Evolutionary conservation across 1,140 invertebrate genomes (phyloP).

Genomic region (Scaptomyza montana): DNA sequence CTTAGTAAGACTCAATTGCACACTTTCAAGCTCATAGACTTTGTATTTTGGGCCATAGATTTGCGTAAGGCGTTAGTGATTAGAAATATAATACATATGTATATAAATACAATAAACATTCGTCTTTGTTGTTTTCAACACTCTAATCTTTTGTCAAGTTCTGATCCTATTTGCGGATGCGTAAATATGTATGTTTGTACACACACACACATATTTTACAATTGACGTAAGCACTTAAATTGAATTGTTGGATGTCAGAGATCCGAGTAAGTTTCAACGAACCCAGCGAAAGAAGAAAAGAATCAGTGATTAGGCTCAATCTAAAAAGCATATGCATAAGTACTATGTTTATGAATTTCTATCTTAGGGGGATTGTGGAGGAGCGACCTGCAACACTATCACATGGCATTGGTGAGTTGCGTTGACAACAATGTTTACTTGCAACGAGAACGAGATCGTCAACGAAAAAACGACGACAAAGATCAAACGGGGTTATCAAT

Average conservation of each 20-base stretch:
- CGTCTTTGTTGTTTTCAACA: not conserved
- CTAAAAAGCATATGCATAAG: not conserved
- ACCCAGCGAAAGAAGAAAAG: not conserved
- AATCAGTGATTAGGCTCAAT: not conserved
- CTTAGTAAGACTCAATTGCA: conserved; percentile 33
- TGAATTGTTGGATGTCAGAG: conserved; percentile 2
- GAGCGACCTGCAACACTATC: conserved; percentile 13
- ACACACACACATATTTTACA: not conserved
- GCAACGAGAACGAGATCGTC: conserved; percentile 8
- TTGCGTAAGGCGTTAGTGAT: conserved; percentile 35
- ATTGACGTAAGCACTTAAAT: conserved; percentile 6
- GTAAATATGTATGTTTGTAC: not conserved
- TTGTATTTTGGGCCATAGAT: conserved; percentile 21
- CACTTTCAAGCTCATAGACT: conserved; percentile 44
- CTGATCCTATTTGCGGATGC: not conserved
- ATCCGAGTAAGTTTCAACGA: not conserved
- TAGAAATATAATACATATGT: conserved; percentile 14
- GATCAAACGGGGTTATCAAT: conserved; percentile 45
- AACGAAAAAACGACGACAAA: conserved; percentile 28
- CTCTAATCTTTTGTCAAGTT: conserved; percentile 20
- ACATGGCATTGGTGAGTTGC: conserved; percentile 21
- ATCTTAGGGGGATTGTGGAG: conserved; percentile 18
- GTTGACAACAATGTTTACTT: conserved; percentile 7
- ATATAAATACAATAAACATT: not conserved
- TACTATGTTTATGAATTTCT: not conserved